These are phyloP conservation scores for Elaeidobius kamerunicus DNA, from an alignment of 2,888 invertebrate genomes.

Conservation along the genomic window DNA sequence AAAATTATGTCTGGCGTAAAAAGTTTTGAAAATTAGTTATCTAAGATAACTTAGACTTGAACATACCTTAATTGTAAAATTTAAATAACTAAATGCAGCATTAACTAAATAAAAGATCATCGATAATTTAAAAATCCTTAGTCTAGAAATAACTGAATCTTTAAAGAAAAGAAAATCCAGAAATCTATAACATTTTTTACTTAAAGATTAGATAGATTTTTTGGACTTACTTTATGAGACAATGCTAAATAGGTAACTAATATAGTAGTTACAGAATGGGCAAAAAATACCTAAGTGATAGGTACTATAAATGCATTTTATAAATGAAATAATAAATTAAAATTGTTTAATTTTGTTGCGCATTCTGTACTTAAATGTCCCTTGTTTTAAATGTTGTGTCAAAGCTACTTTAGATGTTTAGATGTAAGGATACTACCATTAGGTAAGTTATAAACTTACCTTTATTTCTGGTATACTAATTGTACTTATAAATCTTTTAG, in stretches of 20 bases:
- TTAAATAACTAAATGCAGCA: no score
- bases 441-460: conserved; percentile 9
- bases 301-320: conserved; percentile 21
- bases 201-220: no score
- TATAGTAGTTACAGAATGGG: conserved; percentile 22
- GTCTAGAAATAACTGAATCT: no score
- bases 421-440: conserved; percentile 11
- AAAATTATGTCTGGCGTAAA: no score
- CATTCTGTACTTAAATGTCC: conserved; percentile 23
- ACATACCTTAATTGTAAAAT: no score
- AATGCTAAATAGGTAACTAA: conserved; percentile 2
- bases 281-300: conserved; percentile 8
- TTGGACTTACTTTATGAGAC: no score
- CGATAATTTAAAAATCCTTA: no score
- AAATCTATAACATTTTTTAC: no score
- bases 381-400: conserved; percentile 28
- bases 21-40: no score
- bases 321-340: conserved; percentile 9
- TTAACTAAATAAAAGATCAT: no score
- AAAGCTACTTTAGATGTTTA: conserved; percentile 30
- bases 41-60: no score
- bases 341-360: conserved; percentile 10
- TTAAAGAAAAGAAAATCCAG: no score
- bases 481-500: conserved; percentile 11
- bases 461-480: conserved; percentile 21